phyloP scores from a whole-genome alignment of 2,888 invertebrate genomes.

The Ophion ventricosus region DNA sequence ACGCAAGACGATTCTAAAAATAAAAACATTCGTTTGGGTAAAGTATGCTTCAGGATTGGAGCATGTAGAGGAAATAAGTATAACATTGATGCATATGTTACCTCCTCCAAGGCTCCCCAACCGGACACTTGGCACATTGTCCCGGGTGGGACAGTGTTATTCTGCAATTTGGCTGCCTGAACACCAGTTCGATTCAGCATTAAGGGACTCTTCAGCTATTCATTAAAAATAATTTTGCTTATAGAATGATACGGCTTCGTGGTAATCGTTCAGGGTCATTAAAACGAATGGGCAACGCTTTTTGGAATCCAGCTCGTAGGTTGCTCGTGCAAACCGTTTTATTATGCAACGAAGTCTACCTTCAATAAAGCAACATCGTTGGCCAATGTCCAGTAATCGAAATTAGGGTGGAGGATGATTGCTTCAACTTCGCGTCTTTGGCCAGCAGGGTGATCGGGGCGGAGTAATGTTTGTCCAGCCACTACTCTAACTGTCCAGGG shows the following conservation, averaged over 20 bases:
- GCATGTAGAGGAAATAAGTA: background rate
- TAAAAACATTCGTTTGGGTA: background rate
- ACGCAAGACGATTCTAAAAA: constrained; percentile 64
- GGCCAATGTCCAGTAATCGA: constrained; percentile 55
- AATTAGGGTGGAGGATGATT: constrained; percentile 70
- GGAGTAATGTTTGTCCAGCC: constrained; percentile 72
- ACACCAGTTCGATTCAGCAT: constrained; percentile 63
- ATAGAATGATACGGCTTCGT: background rate
- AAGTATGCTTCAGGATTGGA: background rate
- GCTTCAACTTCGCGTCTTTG: constrained; percentile 69
- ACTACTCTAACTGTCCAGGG: constrained; percentile 70
- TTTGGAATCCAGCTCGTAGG: background rate
- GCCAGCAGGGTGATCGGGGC: background rate
- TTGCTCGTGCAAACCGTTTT: background rate
- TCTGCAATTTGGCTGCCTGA: constrained; percentile 49
- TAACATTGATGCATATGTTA: constrained; percentile 46
- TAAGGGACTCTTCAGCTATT: constrained; percentile 72
- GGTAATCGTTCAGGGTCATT: background rate
- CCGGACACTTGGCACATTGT: constrained; percentile 75
- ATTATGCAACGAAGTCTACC: constrained; percentile 62
- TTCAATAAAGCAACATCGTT: constrained; percentile 76
- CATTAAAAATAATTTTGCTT: constrained; percentile 16
- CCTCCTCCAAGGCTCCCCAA: constrained; percentile 76
- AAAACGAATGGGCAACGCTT: background rate
- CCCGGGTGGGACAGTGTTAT: constrained; percentile 15